Evolutionary conservation across 1,140 invertebrate genomes (phyloP), one percentile per base, ranked within the genome.

Genomic region (Lucilia cuprina): DNA sequence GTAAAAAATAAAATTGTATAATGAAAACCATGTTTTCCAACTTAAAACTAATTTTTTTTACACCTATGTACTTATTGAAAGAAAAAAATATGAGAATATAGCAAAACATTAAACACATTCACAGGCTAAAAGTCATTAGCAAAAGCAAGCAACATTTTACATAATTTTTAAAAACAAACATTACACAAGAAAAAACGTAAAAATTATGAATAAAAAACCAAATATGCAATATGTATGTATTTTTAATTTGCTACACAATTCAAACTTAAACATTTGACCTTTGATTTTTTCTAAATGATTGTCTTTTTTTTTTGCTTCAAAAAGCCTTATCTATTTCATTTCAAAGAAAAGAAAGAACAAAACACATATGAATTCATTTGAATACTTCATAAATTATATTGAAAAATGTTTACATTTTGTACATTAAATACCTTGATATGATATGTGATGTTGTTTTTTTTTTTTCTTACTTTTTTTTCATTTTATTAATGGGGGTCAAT

Each of bases 401-500:
- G 10, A n/a, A 60, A n/a, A 17, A 21, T 70, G 12, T 55, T 55
- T 70, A 70, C 65, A 70, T n/a, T n/a, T n/a, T n/a, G n/a, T 70
- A 70, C 60, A 70, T 41, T 8, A 70, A n/a, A n/a, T 70, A 70
- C 65, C 65, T 70, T 70, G 65, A 3, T 70, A 70, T 70, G 41
- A 21, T 70, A 70, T 30, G n/a, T n/a, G n/a, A n/a, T 70, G 65
- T 25, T 21, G 55, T n/a, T 60, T 5, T 60, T 60, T 60, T 60
- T 60, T n/a, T n/a, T 60, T 17, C 25, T 60, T n/a, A n/a, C 8
- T 70, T 70, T 60, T n/a, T 60, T 60, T 17, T 60, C n/a, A n/a
- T 21, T 70, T 70, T 70, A 70, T 70, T 70, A 70, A 70, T 70
- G 19, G 65, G 65, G 65, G 65, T 70, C 65, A 70, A 70, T 70